These are phyloP conservation scores for Trachymyrmex cornetzi DNA, from an alignment of 1,140 invertebrate species.

Conservation along the genomic window DNA sequence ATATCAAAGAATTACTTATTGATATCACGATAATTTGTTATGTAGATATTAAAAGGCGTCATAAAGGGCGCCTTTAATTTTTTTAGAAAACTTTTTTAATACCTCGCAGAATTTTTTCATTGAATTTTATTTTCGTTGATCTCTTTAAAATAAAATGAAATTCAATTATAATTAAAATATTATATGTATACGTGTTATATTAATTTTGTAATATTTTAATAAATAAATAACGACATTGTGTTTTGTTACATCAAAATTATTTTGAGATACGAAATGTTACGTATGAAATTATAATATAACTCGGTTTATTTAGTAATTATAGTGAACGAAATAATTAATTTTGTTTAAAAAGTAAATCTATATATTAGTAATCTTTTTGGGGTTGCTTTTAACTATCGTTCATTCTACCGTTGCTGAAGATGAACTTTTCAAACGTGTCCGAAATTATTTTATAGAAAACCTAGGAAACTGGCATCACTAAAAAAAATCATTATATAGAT, in stretches of 20 bases:
- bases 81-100: background rate
- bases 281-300: background rate
- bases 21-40: background rate
- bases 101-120: background rate
- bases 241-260: background rate
- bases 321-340: background rate
- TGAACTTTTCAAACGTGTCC: background rate
- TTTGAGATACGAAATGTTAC: background rate
- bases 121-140: background rate
- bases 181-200: background rate
- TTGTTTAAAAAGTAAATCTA: background rate
- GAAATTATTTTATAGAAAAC: background rate
- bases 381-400: background rate
- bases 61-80: background rate
- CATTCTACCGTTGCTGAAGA: background rate
- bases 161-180: slow-evolving; percentile 14
- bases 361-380: background rate
- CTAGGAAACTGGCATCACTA: background rate
- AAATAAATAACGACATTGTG: background rate
- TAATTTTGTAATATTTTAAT: background rate
- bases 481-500: background rate
- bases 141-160: background rate
- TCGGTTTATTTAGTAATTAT: background rate
- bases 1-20: background rate
- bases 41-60: background rate